These are phyloP conservation scores for Dromiciops gliroides DNA, from an alignment of 2,113 vertebrate genomes.

Conservation along the genomic window DNA sequence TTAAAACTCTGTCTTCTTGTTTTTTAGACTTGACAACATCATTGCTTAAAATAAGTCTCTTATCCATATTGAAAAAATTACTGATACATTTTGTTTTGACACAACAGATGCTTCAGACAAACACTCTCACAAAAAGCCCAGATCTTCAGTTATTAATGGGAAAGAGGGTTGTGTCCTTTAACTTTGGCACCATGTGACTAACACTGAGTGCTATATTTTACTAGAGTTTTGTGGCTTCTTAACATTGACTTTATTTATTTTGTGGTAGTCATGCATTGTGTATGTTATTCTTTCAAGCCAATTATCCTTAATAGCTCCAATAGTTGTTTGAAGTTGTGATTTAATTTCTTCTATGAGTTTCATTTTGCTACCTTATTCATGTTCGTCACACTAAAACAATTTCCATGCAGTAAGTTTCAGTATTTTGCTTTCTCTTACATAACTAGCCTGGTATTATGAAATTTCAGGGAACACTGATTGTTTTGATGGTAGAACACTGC, in stretches of 20 bases:
- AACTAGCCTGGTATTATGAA: slow-evolving; percentile 2
- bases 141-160: background rate
- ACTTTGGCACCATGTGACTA: background rate
- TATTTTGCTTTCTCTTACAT: slow-evolving; percentile 27
- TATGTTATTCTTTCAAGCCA: background rate
- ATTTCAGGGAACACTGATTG: background rate
- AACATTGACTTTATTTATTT: background rate
- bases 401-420: background rate
- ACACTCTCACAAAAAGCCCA: background rate
- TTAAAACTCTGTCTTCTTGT: background rate
- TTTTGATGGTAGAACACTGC: background rate
- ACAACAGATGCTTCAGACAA: background rate
- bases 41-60: background rate
- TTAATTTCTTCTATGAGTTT: background rate
- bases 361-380: background rate
- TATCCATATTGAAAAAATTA: background rate
- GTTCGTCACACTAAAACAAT: background rate
- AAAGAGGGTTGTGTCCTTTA: background rate
- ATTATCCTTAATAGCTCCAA: background rate
- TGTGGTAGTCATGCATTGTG: background rate
- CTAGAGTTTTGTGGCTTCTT: background rate
- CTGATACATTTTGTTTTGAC: background rate
- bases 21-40: background rate
- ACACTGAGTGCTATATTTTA: background rate
- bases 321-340: background rate